phyloP scores from a whole-genome alignment of 2,113 vertebrate species.

The Syngnathus scovelli region DNA sequence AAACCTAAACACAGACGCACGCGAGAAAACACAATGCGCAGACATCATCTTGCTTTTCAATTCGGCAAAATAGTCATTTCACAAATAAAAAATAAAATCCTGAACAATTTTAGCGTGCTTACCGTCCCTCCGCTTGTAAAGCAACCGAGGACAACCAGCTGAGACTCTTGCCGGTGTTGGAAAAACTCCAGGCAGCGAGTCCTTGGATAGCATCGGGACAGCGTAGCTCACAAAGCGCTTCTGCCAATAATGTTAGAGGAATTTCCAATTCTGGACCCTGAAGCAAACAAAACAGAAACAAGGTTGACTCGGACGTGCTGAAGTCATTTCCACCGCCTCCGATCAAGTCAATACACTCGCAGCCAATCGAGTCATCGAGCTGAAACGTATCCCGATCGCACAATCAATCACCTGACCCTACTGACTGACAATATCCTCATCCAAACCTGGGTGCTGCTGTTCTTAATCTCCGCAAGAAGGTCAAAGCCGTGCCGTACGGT shows the following conservation, averaged over 20 bases:
- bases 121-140: constrained; percentile 93
- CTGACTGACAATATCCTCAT: not conserved
- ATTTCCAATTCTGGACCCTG: constrained; percentile 91
- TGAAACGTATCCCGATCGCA: no score
- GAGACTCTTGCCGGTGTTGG: constrained; percentile 80
- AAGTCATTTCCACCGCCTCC: no score
- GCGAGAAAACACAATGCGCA: constrained; percentile 1
- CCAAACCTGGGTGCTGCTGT: constrained; percentile 78
- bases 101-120: constrained; percentile 7
- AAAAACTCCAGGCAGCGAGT: constrained; percentile 85
- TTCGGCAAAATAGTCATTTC: not conserved
- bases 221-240: constrained; percentile 90
- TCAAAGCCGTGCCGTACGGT: constrained; percentile 95
- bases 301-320: no score
- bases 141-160: constrained; percentile 89
- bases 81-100: not conserved
- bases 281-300: not conserved
- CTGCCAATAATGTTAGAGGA: constrained; percentile 88
- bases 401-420: no score
- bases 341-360: no score
- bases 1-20: constrained; percentile 73
- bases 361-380: no score
- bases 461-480: constrained; percentile 91
- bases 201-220: constrained; percentile 97
- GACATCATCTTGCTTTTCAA: not conserved